Evolutionary conservation across 2,797 vertebrate genomes (phyloP), one percentile per base, ranked within the genome.

Genomic region (Presbytis comata): DNA sequence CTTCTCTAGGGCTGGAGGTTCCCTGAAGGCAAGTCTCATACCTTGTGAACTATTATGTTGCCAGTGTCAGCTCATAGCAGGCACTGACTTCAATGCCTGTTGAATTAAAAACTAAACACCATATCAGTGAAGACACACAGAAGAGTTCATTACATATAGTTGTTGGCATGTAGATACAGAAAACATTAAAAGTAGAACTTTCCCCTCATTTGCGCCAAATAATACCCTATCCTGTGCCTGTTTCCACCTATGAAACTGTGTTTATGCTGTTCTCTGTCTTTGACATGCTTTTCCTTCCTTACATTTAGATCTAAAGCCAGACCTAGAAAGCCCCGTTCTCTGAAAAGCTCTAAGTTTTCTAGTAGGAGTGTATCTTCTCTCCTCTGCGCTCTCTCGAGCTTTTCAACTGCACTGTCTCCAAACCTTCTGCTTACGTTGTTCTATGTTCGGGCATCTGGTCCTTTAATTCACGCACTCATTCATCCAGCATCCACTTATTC

Each of bases 151-250:
- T 39, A 50, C 12, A 36, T 57, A 17, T 39, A 17, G 30, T 57
- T 75, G 57, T 44, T 53, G 22, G 21, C 24, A 48, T 64, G 74
- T 46, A 87, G 61, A 89, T 70, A 75, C 2, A 6, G 5, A 57
- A 67, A 74, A 28, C 21, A 10, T 75, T 79, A 80, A 92, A 84
- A 59, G 61, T 67, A 70, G 59, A 91, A 82, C 28, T 26, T 74
- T 6, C 11, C 22, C 39, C 22, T 22, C 61, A 82, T 8, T 8
- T 16, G 48, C 16, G 59, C 41, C 28, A 89, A 50, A 70, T 78
- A 78, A n/a, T 19, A 11, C 9, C 5, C 14, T 81, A 13, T 79
- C 19, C 6, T 8, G 39, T 64, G 50, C 39, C 30, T 88, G 19
- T 70, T 72, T 88, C 11, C 70, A 36, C 36, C 70, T 36, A 3